A percentile compares a stretch with the other conserved stretches of the same genome.
Evolutionary conservation across 2,888 invertebrate species (phyloP).

Genomic region (Protonemura montana): DNA sequence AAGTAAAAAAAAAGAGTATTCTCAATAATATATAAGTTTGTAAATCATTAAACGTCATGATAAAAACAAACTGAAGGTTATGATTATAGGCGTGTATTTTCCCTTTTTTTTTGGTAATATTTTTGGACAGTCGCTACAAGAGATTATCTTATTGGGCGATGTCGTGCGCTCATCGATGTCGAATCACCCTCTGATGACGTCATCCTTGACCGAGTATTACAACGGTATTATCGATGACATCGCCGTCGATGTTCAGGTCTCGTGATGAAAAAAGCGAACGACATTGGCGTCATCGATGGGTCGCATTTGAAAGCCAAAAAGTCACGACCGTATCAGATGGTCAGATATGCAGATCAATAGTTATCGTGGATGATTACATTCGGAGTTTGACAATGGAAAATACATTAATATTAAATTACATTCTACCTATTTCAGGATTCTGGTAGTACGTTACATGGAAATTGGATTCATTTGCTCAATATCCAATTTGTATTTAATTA

Average conservation of each 20-base stretch:
- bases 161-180: background rate
- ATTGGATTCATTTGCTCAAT: background rate
- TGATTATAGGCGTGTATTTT: background rate
- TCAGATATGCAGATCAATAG: background rate
- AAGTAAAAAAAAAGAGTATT: background rate
- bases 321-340: background rate
- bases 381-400: background rate
- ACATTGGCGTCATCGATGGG: background rate
- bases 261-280: background rate
- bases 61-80: background rate
- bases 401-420: slow-evolving; percentile 14
- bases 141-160: background rate
- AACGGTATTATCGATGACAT: slow-evolving; percentile 1
- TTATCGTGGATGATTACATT: background rate
- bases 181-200: background rate
- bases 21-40: background rate
- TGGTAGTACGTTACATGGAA: background rate
- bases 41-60: background rate
- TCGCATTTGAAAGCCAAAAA: background rate
- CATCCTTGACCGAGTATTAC: slow-evolving; percentile 1
- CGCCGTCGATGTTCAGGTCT: background rate
- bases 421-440: background rate
- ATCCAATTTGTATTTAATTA: background rate
- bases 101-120: background rate
- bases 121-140: background rate